Evolutionary conservation across 2,888 invertebrate species (phyloP).

Genomic region (Stenichneumon culpator): DNA sequence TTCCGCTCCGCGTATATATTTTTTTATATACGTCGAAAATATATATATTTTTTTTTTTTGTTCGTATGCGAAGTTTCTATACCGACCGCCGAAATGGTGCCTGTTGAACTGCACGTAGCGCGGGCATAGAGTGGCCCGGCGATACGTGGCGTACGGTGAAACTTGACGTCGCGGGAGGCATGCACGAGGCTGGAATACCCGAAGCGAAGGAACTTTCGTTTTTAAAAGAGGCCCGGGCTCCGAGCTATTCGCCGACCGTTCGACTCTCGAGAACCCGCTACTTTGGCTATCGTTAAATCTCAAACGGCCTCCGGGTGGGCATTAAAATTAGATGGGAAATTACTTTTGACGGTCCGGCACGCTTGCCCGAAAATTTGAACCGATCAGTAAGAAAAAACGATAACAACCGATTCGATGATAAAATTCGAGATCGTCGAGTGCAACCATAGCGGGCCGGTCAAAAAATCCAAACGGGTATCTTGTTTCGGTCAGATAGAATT

Average conservation of each 20-base stretch:
- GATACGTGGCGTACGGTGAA: constrained; percentile 76
- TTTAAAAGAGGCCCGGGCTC: constrained; percentile 74
- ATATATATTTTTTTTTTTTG: neutral
- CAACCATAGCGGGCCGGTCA: neutral
- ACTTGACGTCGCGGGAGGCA: constrained; percentile 74
- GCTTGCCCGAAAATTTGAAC: neutral
- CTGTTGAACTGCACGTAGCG: constrained; percentile 71
- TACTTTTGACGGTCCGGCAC: neutral
- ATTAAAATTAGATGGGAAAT: constrained; percentile 41
- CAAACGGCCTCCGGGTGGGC: constrained; percentile 27
- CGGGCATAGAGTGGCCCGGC: constrained; percentile 67
- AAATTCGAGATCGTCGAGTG: neutral
- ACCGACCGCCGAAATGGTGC: constrained; percentile 51
- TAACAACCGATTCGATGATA: neutral
- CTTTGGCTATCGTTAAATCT: constrained; percentile 53
- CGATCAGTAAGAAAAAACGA: neutral
- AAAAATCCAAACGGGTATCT: neutral
- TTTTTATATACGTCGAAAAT: too few relatives aligned
- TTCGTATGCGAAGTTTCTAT: constrained; percentile 64
- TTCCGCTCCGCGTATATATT: too few relatives aligned
- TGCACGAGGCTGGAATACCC: constrained; percentile 81
- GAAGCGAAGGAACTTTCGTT: constrained; percentile 81
- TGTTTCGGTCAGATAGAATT: neutral
- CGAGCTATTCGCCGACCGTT: constrained; percentile 18
- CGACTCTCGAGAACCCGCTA: neutral